Evolutionary conservation across 2,888 invertebrate species (phyloP).

Genomic region (Drosophila suboccidentalis): DNA sequence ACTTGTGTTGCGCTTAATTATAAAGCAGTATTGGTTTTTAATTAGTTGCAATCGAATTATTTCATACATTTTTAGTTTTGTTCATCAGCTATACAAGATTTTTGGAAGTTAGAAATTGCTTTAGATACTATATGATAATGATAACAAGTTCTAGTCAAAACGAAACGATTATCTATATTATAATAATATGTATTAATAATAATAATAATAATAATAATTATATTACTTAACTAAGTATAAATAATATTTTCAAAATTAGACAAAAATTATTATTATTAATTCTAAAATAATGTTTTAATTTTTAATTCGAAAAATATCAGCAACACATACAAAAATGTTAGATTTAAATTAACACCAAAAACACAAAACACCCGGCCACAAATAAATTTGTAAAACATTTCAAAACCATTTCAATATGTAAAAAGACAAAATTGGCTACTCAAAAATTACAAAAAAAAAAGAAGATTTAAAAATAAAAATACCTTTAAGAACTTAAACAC

Average conservation of each 20-base stretch:
- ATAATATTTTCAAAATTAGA: conserved; percentile 76
- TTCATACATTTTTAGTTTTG: conserved; percentile 27
- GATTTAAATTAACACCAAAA: conserved; percentile 45
- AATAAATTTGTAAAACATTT: conserved; percentile 21
- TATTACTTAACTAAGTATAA: conserved; percentile 40
- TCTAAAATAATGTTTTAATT: conserved; percentile 68
- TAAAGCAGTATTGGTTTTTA: conserved; percentile 17
- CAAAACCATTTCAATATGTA: conserved; percentile 45
- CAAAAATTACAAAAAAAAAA: conserved; percentile 10
- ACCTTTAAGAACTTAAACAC: conserved; percentile 42
- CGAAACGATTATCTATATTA: conserved; percentile 62
- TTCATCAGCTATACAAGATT: conserved; percentile 10
- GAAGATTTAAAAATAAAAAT: conserved; percentile 12
- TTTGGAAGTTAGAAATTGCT: conserved; percentile 44
- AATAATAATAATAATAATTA: conserved; percentile 36
- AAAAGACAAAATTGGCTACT: conserved; percentile 44
- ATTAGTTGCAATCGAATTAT: conserved; percentile 48
- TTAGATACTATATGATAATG: conserved; percentile 54
- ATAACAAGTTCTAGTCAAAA: conserved; percentile 76
- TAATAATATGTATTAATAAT: conserved; percentile 46
- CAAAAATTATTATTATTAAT: conserved; percentile 75
- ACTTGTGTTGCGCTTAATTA: background rate
- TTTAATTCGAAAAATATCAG: conserved; percentile 65
- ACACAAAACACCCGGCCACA: conserved; percentile 46
- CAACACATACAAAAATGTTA: conserved; percentile 57